Percentiles rank a stretch among this genome's conserved stretches.
Evolutionary conservation across 2,113 vertebrate genomes (phyloP).

Genomic region (Mormoops blainvillei): DNA sequence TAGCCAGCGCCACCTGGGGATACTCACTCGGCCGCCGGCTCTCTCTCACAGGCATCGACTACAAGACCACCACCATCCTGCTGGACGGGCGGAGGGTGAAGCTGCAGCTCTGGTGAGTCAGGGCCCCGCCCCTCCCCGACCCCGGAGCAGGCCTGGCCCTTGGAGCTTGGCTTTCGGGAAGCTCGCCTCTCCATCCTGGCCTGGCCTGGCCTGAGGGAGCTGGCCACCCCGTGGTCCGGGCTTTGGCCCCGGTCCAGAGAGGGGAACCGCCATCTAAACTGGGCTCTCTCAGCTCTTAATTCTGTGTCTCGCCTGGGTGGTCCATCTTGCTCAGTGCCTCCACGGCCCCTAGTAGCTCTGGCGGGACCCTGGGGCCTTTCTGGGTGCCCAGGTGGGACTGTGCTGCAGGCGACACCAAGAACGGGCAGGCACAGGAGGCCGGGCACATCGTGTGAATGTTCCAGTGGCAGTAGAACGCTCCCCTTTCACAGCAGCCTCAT

Average conservation of each 20-base stretch:
- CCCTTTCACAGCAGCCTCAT: not conserved
- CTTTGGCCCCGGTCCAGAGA: not conserved
- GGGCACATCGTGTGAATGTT: not conserved
- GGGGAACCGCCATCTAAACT: too few species aligned
- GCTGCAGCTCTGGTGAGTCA: slow-evolving; percentile 87
- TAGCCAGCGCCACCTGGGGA: too few species aligned
- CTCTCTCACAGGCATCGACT: slow-evolving; percentile 86
- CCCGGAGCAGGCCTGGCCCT: not conserved
- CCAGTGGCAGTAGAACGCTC: not conserved
- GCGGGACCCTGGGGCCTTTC: too few species aligned
- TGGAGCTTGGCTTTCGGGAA: not conserved
- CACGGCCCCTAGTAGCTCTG: rapidly evolving
- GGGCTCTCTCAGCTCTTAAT: not conserved
- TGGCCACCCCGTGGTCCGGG: too few species aligned
- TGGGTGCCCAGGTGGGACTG: not conserved
- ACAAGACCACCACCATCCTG: slow-evolving; percentile 89
- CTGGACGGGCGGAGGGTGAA: slow-evolving; percentile 89
- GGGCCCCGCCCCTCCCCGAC: not conserved
- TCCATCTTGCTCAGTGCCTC: too few species aligned
- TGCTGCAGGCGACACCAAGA: not conserved
- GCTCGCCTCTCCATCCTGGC: not conserved
- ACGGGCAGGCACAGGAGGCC: not conserved
- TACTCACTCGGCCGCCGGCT: not conserved
- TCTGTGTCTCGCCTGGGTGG: rapidly evolving
- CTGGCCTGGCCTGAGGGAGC: rapidly evolving